These are phyloP conservation scores for Rhagium mordax DNA, from an alignment of 2,888 invertebrate genomes.

Conservation along the genomic window DNA sequence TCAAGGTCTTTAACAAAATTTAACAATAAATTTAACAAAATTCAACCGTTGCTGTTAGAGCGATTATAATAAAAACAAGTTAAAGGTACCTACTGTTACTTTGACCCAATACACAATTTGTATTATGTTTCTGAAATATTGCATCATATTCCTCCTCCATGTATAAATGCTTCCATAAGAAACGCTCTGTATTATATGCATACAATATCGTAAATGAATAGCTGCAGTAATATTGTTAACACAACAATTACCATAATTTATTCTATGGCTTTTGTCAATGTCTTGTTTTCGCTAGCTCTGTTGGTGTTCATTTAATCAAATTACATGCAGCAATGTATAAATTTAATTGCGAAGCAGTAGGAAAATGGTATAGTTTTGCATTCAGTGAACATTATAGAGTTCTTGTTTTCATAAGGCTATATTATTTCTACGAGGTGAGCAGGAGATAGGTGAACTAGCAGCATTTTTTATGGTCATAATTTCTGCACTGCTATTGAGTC, in stretches of 20 bases:
- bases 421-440: not conserved
- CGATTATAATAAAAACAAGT: too few species aligned
- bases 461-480: not conserved
- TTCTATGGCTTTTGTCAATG: constrained; percentile 44
- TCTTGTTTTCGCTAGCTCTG: constrained; percentile 45
- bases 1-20: too few species aligned
- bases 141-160: too few species aligned
- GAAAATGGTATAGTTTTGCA: constrained; percentile 34
- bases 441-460: not conserved
- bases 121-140: too few species aligned
- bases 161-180: not conserved
- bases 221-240: constrained; percentile 11
- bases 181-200: not conserved
- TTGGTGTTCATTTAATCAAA: constrained; percentile 47
- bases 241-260: constrained; percentile 45
- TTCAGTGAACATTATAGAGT: constrained; percentile 18
- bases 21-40: too few species aligned
- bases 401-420: constrained; percentile 3
- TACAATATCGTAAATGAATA: not conserved
- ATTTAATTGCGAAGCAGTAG: constrained; percentile 45
- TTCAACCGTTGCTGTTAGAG: too few species aligned
- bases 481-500: not conserved
- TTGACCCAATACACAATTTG: too few species aligned
- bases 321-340: constrained; percentile 49
- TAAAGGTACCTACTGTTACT: too few species aligned